phyloP scores from a whole-genome alignment of 2,113 vertebrate genomes.

The Malurus elegans region DNA sequence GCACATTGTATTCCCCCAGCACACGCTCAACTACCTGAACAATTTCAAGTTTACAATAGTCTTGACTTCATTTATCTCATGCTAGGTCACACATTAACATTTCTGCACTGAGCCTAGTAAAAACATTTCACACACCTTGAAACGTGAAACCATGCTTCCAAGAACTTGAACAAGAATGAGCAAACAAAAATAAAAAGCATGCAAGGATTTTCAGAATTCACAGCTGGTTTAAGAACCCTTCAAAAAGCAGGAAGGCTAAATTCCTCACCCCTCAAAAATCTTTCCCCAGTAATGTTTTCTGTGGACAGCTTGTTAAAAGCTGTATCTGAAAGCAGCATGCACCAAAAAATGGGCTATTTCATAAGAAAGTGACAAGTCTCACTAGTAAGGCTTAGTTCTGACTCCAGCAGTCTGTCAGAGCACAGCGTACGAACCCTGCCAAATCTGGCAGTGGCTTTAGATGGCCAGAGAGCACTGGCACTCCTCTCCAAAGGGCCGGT shows the following conservation, averaged over 20 bases:
- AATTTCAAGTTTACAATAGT: not conserved
- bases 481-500: not conserved
- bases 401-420: not conserved
- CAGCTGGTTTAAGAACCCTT: not conserved
- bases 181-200: not conserved
- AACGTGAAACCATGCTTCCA: not conserved
- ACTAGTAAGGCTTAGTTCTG: not conserved
- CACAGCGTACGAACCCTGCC: fast-evolving
- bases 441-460: not conserved
- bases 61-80: not conserved
- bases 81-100: not conserved
- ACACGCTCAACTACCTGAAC: not conserved
- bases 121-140: not conserved
- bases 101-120: not conserved
- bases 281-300: not conserved
- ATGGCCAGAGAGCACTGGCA: not conserved
- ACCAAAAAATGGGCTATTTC: not conserved
- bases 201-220: not conserved
- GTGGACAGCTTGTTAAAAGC: not conserved
- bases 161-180: not conserved
- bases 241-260: not conserved
- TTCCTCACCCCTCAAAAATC: not conserved
- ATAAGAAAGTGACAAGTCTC: not conserved
- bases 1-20: not conserved
- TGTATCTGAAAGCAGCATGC: not conserved